Base-by-base conservation (phyloP, 1,140 invertebrate species). In the Aphis craccivora region DNA sequence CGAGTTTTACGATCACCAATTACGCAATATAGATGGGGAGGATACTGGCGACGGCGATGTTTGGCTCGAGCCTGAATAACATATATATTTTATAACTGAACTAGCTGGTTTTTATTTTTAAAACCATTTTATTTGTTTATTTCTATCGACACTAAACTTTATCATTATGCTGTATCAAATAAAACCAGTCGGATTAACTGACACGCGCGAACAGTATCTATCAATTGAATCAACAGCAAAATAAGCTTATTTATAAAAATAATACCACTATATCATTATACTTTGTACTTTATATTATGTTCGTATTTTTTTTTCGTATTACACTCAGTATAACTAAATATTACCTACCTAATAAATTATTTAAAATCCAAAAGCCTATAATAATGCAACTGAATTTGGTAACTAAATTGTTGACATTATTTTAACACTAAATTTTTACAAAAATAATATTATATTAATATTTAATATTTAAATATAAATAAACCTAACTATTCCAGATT, bases 1-100 rank as follows among this genome's bases (percentile, higher is more conserved):
- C 90, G 20, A 81, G 60, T 91, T 91, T 91, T 91, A 91, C 90
- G 60, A 91, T 91, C 90, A 23, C 90, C 40, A 30, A 22, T 30
- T n/a, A 55, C n/a, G 87, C 51, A 37, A 23, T 53, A 35, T 37
- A 89, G 20, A 45, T 86, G 9, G 81, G 35, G 37, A 40, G 51
- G 86, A 20, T 35, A 20, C 18, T n/a, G n/a, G 8, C n/a, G 48
- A 22, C 48, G n/a, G 22, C 9, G 11, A 25, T 35, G 20, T 89
- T 53, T n/a, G 22, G 40, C 51, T 76, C 90, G 37, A 43, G n/a
- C 37, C 40, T 35, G 37, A 45, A 76, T 91, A 91, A 60, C 9
- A 30, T 43, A 37, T 37, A 51, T 22, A 25, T 22, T 51, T 23
- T 5, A 30, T 53, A 53, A 89, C 23, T 40, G n/a, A 76, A 76